These are phyloP conservation scores for Ormyrus thymus DNA, from an alignment of 2,888 invertebrate genomes.

Conservation along the genomic window DNA sequence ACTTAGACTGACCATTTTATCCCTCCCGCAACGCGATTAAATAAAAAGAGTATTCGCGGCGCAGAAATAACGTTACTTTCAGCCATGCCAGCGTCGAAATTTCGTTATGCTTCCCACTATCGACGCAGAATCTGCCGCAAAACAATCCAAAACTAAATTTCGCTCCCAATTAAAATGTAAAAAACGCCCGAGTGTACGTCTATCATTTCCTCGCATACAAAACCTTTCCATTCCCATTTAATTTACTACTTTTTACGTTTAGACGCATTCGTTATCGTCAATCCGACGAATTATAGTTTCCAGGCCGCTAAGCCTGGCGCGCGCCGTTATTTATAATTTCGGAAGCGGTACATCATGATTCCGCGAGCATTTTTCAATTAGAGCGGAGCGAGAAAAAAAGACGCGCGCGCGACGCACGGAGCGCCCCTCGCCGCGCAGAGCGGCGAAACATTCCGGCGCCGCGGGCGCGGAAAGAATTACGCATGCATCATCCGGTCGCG, in stretches of 20 bases:
- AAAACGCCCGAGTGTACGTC: too few species aligned
- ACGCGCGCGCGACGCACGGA: too few species aligned
- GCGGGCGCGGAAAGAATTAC: constrained; percentile 44
- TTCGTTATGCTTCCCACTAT: neutral
- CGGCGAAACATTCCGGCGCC: constrained; percentile 46
- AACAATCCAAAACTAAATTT: too few species aligned
- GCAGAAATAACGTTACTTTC: neutral
- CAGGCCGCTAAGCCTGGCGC: neutral
- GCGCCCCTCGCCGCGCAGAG: neutral
- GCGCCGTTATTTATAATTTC: constrained; percentile 40
- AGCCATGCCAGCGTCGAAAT: neutral
- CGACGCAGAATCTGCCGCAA: too few species aligned
- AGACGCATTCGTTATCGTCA: constrained; percentile 11
- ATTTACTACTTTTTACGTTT: neutral
- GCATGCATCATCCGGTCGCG: constrained; percentile 38
- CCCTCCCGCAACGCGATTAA: neutral
- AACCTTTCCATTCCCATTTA: neutral
- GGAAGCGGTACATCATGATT: constrained; percentile 38
- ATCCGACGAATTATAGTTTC: constrained; percentile 1
- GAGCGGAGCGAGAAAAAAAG: constrained; percentile 9
- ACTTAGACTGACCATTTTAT: neutral
- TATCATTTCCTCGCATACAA: too few species aligned
- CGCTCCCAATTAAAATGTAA: too few species aligned
- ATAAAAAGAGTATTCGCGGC: constrained; percentile 1
- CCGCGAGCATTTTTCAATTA: constrained; percentile 49